phyloP scores from a whole-genome alignment of 2,113 vertebrate genomes.

The Pomatorhinus ruficollis region DNA sequence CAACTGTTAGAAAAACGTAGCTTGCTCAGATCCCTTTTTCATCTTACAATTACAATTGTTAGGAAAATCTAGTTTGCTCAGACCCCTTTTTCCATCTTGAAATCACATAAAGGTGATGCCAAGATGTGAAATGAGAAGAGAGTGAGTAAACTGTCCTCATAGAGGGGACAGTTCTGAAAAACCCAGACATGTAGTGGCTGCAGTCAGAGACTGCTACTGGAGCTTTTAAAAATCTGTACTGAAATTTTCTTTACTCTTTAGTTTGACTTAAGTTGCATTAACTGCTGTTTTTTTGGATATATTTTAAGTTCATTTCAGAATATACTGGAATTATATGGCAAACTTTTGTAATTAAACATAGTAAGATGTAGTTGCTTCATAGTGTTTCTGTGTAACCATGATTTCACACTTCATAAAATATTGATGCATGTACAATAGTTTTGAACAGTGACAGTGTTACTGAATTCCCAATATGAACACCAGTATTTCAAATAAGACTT shows the following conservation, averaged over 20 bases:
- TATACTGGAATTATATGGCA: background rate
- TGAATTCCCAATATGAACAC: background rate
- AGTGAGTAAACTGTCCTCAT: background rate
- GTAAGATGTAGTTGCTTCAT: background rate
- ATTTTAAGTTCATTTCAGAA: background rate
- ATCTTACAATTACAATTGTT: accelerated
- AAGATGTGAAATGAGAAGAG: background rate
- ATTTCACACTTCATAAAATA: background rate
- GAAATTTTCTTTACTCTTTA: background rate
- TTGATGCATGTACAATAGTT: background rate
- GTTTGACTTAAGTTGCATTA: background rate
- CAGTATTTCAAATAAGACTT: background rate
- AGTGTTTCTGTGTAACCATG: background rate
- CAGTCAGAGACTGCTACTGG: background rate
- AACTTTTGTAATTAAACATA: background rate
- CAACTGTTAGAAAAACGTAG: background rate
- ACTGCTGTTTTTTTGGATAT: background rate
- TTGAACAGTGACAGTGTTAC: background rate
- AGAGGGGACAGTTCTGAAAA: background rate
- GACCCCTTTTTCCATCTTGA: background rate
- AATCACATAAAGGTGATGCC: background rate
- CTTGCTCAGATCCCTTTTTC: background rate
- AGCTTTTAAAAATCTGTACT: background rate
- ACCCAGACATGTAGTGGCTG: background rate
- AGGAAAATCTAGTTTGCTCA: background rate